phyloP scores from a whole-genome alignment of 2,797 vertebrate genomes.

The Acanthornis magna region DNA sequence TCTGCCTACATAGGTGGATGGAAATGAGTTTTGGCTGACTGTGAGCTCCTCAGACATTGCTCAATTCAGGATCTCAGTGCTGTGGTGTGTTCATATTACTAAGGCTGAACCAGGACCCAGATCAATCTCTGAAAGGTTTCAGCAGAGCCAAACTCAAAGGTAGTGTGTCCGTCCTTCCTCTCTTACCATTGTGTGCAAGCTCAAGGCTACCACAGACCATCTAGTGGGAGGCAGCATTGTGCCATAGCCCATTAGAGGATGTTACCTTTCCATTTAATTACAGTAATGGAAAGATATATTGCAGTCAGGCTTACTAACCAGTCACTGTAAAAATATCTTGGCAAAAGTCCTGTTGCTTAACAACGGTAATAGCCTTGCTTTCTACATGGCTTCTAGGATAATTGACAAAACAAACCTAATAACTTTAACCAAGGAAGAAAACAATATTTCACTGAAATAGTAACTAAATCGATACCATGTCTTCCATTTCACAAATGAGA shows the following conservation, averaged over 20 bases:
- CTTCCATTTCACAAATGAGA: neutral
- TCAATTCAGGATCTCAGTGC: neutral
- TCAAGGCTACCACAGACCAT: neutral
- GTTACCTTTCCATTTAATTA: conserved; percentile 8
- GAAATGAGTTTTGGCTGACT: neutral
- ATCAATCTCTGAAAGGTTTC: neutral
- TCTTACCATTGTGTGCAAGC: neutral
- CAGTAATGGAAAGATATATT: neutral
- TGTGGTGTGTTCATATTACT: neutral
- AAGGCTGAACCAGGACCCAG: neutral
- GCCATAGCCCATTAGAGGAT: neutral
- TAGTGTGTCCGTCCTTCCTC: neutral
- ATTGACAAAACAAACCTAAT: neutral
- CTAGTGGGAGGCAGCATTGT: neutral
- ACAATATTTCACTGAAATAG: neutral
- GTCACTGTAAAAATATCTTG: neutral
- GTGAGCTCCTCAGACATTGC: neutral
- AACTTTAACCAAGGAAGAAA: neutral
- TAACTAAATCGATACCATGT: neutral
- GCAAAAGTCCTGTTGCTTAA: neutral
- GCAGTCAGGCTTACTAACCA: neutral
- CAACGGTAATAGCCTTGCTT: neutral
- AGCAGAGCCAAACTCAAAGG: neutral
- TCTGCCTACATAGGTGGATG: fast-evolving
- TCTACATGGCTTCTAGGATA: neutral